Base-by-base conservation (phyloP, 2,113 vertebrate genomes). In the Thamnophis sirtalis region DNA sequence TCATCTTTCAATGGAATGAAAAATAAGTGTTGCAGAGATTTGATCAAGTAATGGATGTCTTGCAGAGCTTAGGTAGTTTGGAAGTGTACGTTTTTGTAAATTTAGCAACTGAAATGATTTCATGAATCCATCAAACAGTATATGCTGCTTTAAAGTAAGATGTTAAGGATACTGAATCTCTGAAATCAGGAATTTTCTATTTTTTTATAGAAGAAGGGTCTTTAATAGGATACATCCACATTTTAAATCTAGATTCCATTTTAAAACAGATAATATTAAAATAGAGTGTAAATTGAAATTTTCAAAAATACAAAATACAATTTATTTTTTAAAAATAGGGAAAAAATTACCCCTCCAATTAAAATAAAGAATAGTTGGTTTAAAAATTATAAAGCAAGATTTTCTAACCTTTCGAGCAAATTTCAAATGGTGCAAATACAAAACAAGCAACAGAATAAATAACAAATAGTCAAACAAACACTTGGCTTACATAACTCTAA, bases 381-480 rank as follows among this genome's bases (percentile, higher is more conserved):
- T 60, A 48, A 24, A 58, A 86, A 38, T 24, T 22, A 26, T 2
- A 86, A 21, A 33, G 13, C 53, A 49, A 24, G n/a, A 56, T 13
- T 91, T 91, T 9, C 68, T 90, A 90, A 90, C 38, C 38, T n/a
- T 19, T n/a, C 7, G 6, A 86, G 43, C 24, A n/a, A n/a, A 50
- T 8, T 86, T 86, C 17, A 49, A 91, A 60, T 19, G 15, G 1
- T 60, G 43, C 11, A 50, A 43, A 93, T 80, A 63, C 43, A 91
- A 90, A 80, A 73, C 51, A 93, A 93, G 33, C 49, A 87, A 90
- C 89, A 17, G 55, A 92, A 1, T 89, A 93, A 87, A 3, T 88
- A 94, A 68, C 55, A 93, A 89, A 93, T 91, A 60, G 73, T 33
- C 93, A 90, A 43, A 58, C 63, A 94, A 96, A 86, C 54, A 89